phyloP scores from a whole-genome alignment of 2,888 invertebrate genomes.

The Papilio demoleus region DNA sequence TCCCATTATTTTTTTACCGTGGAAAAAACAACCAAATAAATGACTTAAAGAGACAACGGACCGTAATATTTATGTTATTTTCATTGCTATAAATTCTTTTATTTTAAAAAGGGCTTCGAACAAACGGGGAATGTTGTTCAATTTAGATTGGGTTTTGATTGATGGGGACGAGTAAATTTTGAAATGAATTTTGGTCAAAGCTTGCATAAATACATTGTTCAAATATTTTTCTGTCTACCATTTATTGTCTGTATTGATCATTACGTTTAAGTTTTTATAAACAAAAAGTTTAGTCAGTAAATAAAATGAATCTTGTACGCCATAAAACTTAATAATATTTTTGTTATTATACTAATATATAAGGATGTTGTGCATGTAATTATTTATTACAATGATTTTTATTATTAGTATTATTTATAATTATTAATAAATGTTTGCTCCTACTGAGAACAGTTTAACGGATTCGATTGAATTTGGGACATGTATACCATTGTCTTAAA shows the following conservation, averaged over 20 bases:
- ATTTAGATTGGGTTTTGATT: slow-evolving; percentile 79
- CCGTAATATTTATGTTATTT: slow-evolving; percentile 28
- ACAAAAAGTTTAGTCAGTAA: background rate
- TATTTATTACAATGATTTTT: too few species aligned
- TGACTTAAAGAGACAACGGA: slow-evolving; percentile 15
- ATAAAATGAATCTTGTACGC: too few species aligned
- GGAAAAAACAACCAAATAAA: slow-evolving; percentile 12
- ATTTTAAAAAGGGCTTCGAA: slow-evolving; percentile 54
- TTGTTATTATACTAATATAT: too few species aligned
- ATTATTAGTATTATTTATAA: too few species aligned
- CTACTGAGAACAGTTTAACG: too few species aligned
- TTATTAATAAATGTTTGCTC: too few species aligned
- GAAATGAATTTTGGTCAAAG: slow-evolving; percentile 63
- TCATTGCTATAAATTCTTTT: slow-evolving; percentile 36
- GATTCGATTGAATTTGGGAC: too few species aligned
- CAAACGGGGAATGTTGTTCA: slow-evolving; percentile 65
- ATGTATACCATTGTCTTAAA: too few species aligned
- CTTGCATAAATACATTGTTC: slow-evolving; percentile 44
- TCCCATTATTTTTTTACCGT: background rate
- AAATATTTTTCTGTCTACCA: slow-evolving; percentile 2
- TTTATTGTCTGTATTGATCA: background rate
- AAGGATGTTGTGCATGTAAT: too few species aligned
- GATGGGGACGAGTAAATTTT: slow-evolving; percentile 71
- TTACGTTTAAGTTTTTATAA: background rate
- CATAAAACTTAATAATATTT: too few species aligned